Conservation (phyloP, 2,888 invertebrate species). For the Watsonalla binaria region DNA sequence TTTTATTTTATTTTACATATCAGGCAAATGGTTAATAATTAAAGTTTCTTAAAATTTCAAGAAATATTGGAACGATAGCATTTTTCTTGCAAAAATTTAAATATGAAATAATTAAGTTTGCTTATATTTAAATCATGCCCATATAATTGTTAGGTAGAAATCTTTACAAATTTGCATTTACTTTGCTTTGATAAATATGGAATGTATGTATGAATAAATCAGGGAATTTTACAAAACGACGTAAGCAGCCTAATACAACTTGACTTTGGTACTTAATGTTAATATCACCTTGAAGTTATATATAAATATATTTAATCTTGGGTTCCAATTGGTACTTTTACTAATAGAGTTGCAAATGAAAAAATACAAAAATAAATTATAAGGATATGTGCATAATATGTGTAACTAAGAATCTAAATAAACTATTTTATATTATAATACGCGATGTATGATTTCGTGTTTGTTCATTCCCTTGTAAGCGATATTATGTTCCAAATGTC, state of each 20-base stretch:
- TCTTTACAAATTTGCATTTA: background rate
- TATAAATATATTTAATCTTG: background rate
- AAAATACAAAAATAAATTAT: conserved; percentile 30
- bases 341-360: conserved; percentile 36
- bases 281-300: background rate
- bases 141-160: no score
- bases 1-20: conserved; percentile 9
- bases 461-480: conserved; percentile 24
- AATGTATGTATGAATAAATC: background rate
- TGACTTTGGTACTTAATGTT: conserved; percentile 47
- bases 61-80: no score
- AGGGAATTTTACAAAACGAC: conserved; percentile 5
- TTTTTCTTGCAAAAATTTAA: no score
- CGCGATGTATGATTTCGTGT: conserved; percentile 26
- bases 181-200: background rate
- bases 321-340: no score
- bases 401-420: conserved; percentile 32
- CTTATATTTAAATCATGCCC: no score
- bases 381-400: conserved; percentile 55
- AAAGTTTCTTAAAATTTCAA: background rate
- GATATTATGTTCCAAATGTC: conserved; percentile 24
- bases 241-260: conserved; percentile 15
- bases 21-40: background rate
- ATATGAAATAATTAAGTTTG: no score
- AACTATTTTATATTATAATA: conserved; percentile 24